Evolutionary conservation across 2,797 vertebrate genomes (phyloP).

Genomic region (Odontamblyopus rebecca): DNA sequence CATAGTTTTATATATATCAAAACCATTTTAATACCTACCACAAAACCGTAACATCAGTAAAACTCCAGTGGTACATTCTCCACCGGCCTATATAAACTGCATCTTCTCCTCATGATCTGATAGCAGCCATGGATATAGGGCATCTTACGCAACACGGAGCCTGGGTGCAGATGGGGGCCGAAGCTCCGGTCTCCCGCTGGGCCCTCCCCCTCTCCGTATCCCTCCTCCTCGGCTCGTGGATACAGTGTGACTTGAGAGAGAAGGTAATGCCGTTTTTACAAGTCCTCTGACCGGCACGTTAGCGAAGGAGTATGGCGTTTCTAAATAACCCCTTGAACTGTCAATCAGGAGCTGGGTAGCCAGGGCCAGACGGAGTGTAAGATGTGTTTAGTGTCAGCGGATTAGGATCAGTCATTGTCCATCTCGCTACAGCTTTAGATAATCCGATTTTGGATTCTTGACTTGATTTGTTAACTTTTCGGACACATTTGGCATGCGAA

Average conservation of each 20-base stretch:
- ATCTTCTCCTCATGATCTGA: conserved; percentile 37
- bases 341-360: not conserved
- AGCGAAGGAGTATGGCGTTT: not conserved
- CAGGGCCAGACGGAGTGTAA: not conserved
- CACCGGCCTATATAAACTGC: too few species aligned
- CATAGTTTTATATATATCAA: too few species aligned
- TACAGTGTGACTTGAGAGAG: not conserved
- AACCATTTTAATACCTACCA: too few species aligned
- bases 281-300: conserved; percentile 6
- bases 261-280: not conserved
- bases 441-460: not conserved
- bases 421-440: not conserved
- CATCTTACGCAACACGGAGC: conserved; percentile 68
- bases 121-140: conserved; percentile 66
- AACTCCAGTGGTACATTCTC: not conserved
- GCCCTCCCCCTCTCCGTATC: conserved; percentile 25
- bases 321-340: not conserved
- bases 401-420: not conserved
- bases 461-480: too few species aligned
- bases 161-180: conserved; percentile 49
- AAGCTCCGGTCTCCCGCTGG: conserved; percentile 20
- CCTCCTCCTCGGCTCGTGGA: conserved; percentile 11
- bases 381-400: not conserved
- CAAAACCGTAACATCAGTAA: not conserved
- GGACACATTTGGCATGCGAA: too few species aligned